A percentile compares a stretch with the other conserved stretches of the same genome.
Conservation (phyloP, 1,140 invertebrate genomes). For the Holotrichia oblita region DNA sequence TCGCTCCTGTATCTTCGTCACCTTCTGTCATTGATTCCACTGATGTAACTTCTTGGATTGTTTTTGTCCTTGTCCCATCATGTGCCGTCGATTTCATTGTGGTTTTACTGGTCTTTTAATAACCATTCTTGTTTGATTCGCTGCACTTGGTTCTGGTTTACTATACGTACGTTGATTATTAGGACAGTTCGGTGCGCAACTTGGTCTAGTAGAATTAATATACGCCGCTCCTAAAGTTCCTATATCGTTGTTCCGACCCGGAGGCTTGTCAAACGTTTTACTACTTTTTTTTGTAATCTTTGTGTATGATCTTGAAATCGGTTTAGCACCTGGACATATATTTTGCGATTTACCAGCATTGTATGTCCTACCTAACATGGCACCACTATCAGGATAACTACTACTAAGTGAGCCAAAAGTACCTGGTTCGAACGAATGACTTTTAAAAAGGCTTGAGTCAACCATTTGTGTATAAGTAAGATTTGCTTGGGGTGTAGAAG, state of each 20-base stretch:
- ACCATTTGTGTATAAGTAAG: background rate
- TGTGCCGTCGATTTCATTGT: background rate
- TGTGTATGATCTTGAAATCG: background rate
- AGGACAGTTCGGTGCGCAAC: background rate
- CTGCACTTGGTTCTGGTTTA: background rate
- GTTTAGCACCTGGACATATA: background rate
- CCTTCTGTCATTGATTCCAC: background rate
- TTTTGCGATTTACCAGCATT: background rate
- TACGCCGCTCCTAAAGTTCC: slow-evolving; percentile 16
- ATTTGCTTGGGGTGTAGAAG: background rate
- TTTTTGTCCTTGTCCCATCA: background rate
- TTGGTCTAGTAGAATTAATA: background rate
- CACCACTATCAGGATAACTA: background rate
- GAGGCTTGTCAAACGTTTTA: background rate
- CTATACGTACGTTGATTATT: background rate
- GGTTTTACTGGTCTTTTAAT: slow-evolving; percentile 4
- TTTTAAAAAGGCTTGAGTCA: slow-evolving; percentile 6
- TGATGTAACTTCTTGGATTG: background rate
- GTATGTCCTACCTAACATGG: background rate
- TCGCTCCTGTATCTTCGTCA: background rate
- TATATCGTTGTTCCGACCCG: background rate
- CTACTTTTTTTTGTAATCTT: background rate
- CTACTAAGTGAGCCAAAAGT: background rate
- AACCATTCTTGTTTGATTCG: background rate
- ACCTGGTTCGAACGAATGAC: background rate